phyloP scores from a whole-genome alignment of 2,113 vertebrate species.

The Acanthochromis polyacanthus region DNA sequence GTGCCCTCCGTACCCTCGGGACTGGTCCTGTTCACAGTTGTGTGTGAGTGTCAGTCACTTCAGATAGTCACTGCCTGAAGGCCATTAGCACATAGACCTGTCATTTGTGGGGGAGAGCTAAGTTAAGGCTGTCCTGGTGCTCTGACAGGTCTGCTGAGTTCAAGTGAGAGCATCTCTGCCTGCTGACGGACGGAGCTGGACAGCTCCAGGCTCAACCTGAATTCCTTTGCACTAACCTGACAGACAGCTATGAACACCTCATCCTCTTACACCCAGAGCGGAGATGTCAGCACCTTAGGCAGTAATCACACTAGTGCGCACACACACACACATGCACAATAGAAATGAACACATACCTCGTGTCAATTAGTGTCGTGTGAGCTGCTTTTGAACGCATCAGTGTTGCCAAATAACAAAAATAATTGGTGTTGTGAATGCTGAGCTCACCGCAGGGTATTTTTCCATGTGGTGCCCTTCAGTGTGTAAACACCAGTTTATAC shows the following conservation, averaged over 20 bases:
- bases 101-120: slow-evolving; percentile 32
- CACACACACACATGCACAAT: slow-evolving; percentile 8
- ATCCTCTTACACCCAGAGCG: slow-evolving; percentile 31
- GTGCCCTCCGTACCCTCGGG: slow-evolving; percentile 40
- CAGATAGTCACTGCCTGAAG: slow-evolving; percentile 38
- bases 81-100: slow-evolving; percentile 45
- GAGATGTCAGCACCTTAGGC: slow-evolving; percentile 35
- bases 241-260: slow-evolving; percentile 46
- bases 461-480: slow-evolving; percentile 49
- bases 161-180: slow-evolving; percentile 40
- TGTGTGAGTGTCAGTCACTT: slow-evolving; percentile 60
- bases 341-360: slow-evolving; percentile 46
- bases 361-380: slow-evolving; percentile 53
- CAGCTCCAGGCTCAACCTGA: slow-evolving; percentile 42
- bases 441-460: slow-evolving; percentile 56
- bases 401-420: slow-evolving; percentile 51
- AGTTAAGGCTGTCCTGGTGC: slow-evolving; percentile 9
- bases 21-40: slow-evolving; percentile 53
- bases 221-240: slow-evolving; percentile 37
- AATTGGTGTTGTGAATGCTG: slow-evolving; percentile 27
- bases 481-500: slow-evolving; percentile 48
- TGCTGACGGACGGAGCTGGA: slow-evolving; percentile 35
- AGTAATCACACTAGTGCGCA: slow-evolving; percentile 13
- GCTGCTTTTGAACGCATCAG: slow-evolving; percentile 41
- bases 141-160: slow-evolving; percentile 55